A percentile compares a stretch with the other conserved stretches of the same genome.
These are phyloP conservation scores for Pelmatolapia mariae DNA, from an alignment of 2,113 vertebrate genomes.

Conservation along the genomic window DNA sequence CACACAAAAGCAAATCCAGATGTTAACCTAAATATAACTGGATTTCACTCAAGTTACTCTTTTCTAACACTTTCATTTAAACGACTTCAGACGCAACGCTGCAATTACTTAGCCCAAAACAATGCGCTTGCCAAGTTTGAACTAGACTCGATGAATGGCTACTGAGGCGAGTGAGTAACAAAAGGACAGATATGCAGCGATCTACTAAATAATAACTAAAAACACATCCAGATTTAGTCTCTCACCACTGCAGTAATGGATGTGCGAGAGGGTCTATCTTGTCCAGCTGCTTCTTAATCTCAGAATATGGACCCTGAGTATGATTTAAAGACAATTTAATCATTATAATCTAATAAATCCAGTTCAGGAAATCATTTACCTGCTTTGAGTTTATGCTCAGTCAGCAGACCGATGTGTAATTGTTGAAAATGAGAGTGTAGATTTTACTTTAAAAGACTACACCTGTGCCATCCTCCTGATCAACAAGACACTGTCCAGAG, in stretches of 20 bases:
- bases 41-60: background rate
- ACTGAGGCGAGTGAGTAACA: background rate
- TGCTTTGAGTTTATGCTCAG: background rate
- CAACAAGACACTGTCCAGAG: constrained; percentile 89
- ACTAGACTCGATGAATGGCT: background rate
- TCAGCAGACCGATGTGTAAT: background rate
- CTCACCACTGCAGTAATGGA: constrained; percentile 92
- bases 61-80: background rate
- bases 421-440: background rate
- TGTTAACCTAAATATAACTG: background rate
- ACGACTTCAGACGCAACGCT: background rate
- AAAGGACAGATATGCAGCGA: background rate
- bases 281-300: constrained; percentile 98
- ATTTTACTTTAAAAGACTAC: background rate
- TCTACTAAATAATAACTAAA: background rate
- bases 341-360: background rate
- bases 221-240: background rate
- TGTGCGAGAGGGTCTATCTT: constrained; percentile 88
- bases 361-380: background rate
- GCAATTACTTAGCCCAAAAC: background rate
- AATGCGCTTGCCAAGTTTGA: background rate
- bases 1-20: constrained; percentile 1
- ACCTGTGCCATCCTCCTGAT: constrained; percentile 95
- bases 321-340: background rate
- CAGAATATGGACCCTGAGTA: constrained; percentile 86